These are phyloP conservation scores for Acanthochromis polyacanthus DNA, from an alignment of 2,113 vertebrate species.

Conservation along the genomic window DNA sequence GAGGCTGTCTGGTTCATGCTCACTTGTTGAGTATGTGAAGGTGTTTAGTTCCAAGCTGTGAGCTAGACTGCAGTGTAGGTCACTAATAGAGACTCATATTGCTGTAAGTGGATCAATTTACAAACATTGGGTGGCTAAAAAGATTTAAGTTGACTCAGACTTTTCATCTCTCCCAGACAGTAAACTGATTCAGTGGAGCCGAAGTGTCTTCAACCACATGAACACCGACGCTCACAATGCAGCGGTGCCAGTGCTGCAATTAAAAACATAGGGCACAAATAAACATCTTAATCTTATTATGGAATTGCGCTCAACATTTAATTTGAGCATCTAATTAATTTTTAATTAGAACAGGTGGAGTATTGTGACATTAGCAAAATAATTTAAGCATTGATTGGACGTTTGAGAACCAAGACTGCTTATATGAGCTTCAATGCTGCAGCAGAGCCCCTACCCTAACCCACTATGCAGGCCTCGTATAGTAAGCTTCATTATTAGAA, in stretches of 20 bases:
- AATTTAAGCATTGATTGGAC: constrained; percentile 20
- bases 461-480: not conserved
- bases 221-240: not conserved
- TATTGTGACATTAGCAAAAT: constrained; percentile 9
- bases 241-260: not conserved
- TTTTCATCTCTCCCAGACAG: not conserved
- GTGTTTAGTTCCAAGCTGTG: not conserved
- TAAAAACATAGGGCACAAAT: not conserved
- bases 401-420: constrained; percentile 3
- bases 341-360: constrained; percentile 15
- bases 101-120: constrained; percentile 2
- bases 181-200: constrained; percentile 1
- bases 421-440: not conserved
- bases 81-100: constrained; percentile 5
- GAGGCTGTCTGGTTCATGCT: not conserved
- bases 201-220: not conserved
- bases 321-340: constrained; percentile 16
- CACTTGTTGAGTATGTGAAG: no score
- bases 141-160: no score
- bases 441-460: not conserved
- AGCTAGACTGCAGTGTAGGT: not conserved
- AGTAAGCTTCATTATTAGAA: constrained; percentile 27
- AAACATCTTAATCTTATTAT: constrained; percentile 13
- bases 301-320: constrained; percentile 6
- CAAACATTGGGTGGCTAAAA: not conserved